Evolutionary conservation across 2,888 invertebrate species (phyloP).

Genomic region (Synergus laeviventris): DNA sequence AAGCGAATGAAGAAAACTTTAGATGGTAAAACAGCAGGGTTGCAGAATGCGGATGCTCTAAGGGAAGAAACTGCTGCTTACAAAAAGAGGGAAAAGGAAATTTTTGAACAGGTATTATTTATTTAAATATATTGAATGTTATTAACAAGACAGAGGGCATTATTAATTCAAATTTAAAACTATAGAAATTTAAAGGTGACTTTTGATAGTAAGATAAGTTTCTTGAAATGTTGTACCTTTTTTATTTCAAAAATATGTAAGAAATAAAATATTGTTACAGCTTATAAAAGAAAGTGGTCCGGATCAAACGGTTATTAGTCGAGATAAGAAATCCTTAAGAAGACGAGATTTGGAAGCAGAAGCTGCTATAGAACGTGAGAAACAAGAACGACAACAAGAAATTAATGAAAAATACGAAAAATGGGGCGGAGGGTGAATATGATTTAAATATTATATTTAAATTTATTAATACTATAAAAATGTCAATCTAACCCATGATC

Average conservation of each 20-base stretch:
- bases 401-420: no score
- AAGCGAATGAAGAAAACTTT: conserved; percentile 82
- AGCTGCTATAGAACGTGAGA: conserved; percentile 81
- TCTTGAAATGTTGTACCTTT: no score
- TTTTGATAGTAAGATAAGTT: background rate
- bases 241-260: conserved; percentile 1
- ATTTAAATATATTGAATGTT: conserved; percentile 25
- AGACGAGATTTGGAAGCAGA: conserved; percentile 85
- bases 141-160: background rate
- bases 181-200: background rate
- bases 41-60: conserved; percentile 88
- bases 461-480: no score
- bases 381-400: conserved; percentile 82
- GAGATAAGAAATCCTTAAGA: conserved; percentile 82
- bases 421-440: no score
- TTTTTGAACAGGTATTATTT: conserved; percentile 79
- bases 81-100: conserved; percentile 82
- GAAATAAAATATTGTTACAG: conserved; percentile 66
- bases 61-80: conserved; percentile 84
- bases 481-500: no score
- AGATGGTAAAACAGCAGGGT: conserved; percentile 91
- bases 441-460: background rate
- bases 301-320: conserved; percentile 83
- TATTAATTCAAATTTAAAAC: background rate
- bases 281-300: conserved; percentile 85